Evolutionary conservation across 2,113 vertebrate genomes (phyloP).

Genomic region (Pipra filicauda): DNA sequence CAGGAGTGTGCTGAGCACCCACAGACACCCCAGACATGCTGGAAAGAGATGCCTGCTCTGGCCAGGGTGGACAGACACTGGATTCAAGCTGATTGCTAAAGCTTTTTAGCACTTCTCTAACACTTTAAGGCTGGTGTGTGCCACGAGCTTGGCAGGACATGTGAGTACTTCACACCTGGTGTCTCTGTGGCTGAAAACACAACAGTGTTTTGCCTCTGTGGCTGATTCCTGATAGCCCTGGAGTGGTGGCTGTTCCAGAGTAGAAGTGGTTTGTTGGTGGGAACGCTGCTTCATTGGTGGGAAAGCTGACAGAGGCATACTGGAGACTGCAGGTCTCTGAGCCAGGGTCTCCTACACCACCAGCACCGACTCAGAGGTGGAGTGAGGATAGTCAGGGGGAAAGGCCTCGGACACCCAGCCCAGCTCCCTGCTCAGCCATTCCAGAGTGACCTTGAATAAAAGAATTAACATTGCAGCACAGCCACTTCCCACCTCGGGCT

Average conservation of each 20-base stretch:
- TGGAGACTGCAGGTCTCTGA: neutral
- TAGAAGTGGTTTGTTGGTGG: neutral
- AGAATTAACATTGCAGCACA: neutral
- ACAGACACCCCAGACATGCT: neutral
- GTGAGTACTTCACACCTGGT: neutral
- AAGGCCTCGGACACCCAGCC: neutral
- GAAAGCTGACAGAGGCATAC: neutral
- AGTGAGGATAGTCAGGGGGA: neutral
- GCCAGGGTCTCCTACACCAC: accelerated
- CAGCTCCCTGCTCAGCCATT: neutral
- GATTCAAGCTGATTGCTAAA: neutral
- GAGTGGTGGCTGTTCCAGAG: neutral
- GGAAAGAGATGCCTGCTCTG: neutral
- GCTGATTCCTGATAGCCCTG: neutral
- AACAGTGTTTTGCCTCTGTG: neutral
- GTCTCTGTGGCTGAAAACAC: neutral
- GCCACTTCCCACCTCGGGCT: neutral
- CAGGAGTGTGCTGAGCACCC: accelerated
- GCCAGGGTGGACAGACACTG: neutral
- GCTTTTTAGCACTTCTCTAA: neutral
- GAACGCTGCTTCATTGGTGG: neutral
- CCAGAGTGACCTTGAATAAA: neutral
- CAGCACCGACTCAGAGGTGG: neutral
- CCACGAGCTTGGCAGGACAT: neutral
- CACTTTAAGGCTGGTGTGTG: neutral